Percentiles rank a stretch among this genome's conserved stretches.
These are phyloP conservation scores for Nasua narica DNA, from an alignment of 2,797 vertebrate species.

Conservation along the genomic window DNA sequence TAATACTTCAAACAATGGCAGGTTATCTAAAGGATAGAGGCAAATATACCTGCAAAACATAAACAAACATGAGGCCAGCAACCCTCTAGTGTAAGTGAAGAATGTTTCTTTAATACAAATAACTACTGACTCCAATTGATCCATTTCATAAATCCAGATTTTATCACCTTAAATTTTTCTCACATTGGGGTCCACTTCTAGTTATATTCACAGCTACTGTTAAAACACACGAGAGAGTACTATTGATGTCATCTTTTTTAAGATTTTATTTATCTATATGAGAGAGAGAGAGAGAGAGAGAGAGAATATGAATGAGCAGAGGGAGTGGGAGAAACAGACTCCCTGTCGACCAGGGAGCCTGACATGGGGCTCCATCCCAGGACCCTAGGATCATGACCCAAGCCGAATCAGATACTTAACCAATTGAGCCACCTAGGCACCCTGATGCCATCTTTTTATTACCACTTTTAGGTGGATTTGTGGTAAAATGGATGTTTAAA, in stretches of 20 bases:
- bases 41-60: neutral
- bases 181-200: neutral
- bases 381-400: no score
- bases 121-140: neutral
- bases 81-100: neutral
- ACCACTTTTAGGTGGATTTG: neutral
- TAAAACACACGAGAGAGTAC: neutral
- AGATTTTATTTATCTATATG: no score
- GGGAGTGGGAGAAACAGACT: no score
- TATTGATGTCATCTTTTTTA: neutral
- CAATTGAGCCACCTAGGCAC: no score
- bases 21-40: neutral
- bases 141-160: neutral
- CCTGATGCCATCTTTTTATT: neutral
- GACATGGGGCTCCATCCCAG: no score
- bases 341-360: no score
- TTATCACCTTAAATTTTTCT: neutral
- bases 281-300: no score
- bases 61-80: neutral
- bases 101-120: neutral
- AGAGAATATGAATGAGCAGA: no score
- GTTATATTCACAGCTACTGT: neutral
- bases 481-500: neutral
- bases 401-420: no score
- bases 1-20: neutral